phyloP scores from a whole-genome alignment of 1,140 invertebrate genomes.

The Pogonomyrmex barbatus region DNA sequence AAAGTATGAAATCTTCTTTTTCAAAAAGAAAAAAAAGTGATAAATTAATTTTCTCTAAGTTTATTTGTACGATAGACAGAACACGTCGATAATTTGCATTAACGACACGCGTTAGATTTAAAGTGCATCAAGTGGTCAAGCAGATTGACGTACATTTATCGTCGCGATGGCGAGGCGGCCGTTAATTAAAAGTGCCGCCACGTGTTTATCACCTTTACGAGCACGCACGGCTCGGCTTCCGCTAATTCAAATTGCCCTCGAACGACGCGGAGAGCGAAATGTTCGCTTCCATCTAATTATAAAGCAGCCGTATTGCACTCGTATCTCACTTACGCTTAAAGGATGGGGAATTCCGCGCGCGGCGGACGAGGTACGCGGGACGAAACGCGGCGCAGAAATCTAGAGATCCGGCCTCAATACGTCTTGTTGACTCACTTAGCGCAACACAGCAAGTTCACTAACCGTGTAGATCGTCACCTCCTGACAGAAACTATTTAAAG shows the following conservation, averaged over 20 bases:
- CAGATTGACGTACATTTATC: slow-evolving; percentile 25
- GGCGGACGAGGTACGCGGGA: slow-evolving; percentile 22
- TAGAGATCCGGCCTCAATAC: slow-evolving; percentile 56
- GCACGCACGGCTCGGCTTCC: slow-evolving; percentile 21
- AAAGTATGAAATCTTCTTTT: not conserved
- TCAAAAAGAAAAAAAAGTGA: not conserved
- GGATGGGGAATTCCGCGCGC: slow-evolving; percentile 55
- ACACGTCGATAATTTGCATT: slow-evolving; percentile 6
- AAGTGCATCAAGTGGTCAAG: not conserved
- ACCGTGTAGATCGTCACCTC: slow-evolving; percentile 75
- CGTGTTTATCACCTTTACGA: slow-evolving; percentile 60
- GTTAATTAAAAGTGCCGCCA: slow-evolving; percentile 63
- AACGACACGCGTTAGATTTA: slow-evolving; percentile 4
- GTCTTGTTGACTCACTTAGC: slow-evolving; percentile 62
- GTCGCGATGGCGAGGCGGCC: slow-evolving; percentile 3
- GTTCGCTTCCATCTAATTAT: slow-evolving; percentile 60
- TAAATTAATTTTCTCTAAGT: not conserved
- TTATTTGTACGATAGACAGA: not conserved
- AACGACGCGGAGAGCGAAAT: slow-evolving; percentile 42
- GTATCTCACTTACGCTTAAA: slow-evolving; percentile 55
- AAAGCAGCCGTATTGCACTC: slow-evolving; percentile 59
- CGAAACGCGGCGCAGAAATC: not conserved
- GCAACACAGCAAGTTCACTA: slow-evolving; percentile 66
- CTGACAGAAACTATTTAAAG: slow-evolving; percentile 75
- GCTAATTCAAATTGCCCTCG: slow-evolving; percentile 44